phyloP scores from a whole-genome alignment of 2,113 vertebrate species.

The Heterotilapia buettikoferi region DNA sequence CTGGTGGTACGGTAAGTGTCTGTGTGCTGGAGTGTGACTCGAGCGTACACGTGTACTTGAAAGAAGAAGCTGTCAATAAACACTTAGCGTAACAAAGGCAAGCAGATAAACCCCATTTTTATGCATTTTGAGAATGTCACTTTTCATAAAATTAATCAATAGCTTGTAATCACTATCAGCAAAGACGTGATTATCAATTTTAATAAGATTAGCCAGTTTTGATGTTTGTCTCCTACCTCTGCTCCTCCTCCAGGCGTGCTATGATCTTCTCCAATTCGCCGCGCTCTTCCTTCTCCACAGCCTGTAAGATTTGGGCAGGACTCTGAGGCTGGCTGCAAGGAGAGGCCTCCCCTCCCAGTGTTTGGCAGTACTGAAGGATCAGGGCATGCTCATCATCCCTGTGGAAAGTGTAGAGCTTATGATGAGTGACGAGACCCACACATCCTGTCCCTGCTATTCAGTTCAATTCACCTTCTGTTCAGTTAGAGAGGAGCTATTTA shows the following conservation, averaged over 20 bases:
- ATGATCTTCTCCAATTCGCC: constrained; percentile 90
- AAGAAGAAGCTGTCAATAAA: background rate
- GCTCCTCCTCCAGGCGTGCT: constrained; percentile 91
- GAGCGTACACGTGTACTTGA: background rate
- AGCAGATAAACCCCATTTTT: background rate
- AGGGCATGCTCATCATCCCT: constrained; percentile 96
- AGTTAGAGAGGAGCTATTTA: background rate
- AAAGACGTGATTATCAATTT: background rate
- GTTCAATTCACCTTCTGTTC: background rate
- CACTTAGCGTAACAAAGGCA: background rate
- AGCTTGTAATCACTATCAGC: background rate
- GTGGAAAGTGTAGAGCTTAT: background rate
- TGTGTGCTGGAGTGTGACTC: background rate
- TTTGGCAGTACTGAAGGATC: constrained; percentile 97
- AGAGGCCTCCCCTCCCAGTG: constrained; percentile 84
- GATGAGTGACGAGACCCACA: background rate
- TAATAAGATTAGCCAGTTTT: background rate
- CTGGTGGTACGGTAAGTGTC: background rate
- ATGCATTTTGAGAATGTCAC: background rate
- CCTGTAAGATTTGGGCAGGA: constrained; percentile 92
- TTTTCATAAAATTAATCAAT: background rate
- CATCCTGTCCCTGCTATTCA: background rate
- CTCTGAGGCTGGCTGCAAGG: constrained; percentile 91
- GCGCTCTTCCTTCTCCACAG: constrained; percentile 89
- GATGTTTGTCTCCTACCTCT: constrained; percentile 72